Conservation (phyloP, 30 jellyfish, hydroid and myxozoan genomes). For the Aurelia sp. region DNA sequence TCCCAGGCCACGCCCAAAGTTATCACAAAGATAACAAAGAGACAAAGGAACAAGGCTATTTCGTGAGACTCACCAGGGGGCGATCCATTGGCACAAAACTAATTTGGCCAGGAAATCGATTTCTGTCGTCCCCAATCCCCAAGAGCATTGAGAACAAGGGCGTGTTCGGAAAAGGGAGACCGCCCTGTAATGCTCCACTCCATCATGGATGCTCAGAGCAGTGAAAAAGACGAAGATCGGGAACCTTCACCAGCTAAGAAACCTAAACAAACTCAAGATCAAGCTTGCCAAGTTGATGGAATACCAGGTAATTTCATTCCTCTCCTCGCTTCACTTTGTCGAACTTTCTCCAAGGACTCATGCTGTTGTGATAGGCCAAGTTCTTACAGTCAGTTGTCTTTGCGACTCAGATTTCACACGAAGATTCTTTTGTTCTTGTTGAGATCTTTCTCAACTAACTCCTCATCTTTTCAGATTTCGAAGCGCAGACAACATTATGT, state of each 20-base stretch:
- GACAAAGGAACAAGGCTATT: too few relatives aligned
- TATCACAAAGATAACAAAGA: too few relatives aligned
- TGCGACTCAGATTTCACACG: slow-evolving; percentile 13
- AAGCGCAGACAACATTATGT: slow-evolving; percentile 69
- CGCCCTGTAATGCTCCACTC: slow-evolving; percentile 39
- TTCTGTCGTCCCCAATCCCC: slow-evolving; percentile 74
- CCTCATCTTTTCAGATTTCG: slow-evolving; percentile 28
- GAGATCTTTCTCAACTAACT: neutral
- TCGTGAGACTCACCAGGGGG: too few relatives aligned
- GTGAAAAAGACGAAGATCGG: slow-evolving; percentile 22
- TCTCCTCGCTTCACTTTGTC: too few relatives aligned
- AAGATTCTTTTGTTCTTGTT: neutral
- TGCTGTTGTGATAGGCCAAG: slow-evolving; percentile 20
- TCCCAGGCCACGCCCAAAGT: too few relatives aligned
- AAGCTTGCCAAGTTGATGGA: slow-evolving; percentile 87
- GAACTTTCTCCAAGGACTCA: neutral
- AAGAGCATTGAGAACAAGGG: slow-evolving; percentile 29
- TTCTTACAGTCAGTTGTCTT: neutral
- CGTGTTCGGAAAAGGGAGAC: slow-evolving; percentile 69
- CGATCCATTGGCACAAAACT: too few relatives aligned
- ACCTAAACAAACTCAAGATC: slow-evolving; percentile 76
- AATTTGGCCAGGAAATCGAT: slow-evolving; percentile 45
- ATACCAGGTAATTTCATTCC: slow-evolving; percentile 52
- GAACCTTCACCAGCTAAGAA: slow-evolving; percentile 57
- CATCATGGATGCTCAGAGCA: slow-evolving; percentile 32